These are phyloP conservation scores for Acanthosepion lycidas DNA, from an alignment of 2,888 invertebrate genomes.

Conservation along the genomic window DNA sequence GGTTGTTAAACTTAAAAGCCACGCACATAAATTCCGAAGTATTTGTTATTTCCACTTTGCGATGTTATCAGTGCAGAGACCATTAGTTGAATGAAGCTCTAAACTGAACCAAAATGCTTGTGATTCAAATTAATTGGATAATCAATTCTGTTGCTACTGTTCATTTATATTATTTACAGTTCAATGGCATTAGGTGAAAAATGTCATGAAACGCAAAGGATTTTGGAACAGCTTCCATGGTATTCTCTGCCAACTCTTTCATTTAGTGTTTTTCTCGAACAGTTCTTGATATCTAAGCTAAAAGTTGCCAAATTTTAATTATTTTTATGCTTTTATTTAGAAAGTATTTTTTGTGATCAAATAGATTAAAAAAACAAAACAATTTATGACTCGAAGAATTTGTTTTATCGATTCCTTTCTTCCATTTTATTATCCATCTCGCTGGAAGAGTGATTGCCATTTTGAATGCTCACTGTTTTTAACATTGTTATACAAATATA, in stretches of 20 bases:
- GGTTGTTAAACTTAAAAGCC: neutral
- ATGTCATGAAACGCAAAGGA: neutral
- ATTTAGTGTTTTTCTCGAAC: neutral
- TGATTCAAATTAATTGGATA: neutral
- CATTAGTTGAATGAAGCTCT: neutral
- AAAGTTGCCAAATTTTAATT: no score
- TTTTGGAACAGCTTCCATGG: neutral
- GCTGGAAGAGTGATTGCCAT: no score
- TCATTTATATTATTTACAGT: neutral
- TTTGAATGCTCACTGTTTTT: no score
- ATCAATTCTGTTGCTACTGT: neutral
- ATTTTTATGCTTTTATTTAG: no score
- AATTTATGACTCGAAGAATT: no score
- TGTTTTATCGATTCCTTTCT: no score
- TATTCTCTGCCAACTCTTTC: neutral
- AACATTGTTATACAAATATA: no score
- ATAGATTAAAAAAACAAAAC: no score
- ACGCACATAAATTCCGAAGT: neutral
- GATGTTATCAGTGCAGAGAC: neutral
- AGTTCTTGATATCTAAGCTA: no score
- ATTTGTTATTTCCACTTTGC: neutral
- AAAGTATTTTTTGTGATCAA: no score
- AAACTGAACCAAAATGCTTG: neutral
- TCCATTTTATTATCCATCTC: no score
- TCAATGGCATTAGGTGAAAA: neutral